These are phyloP conservation scores for Tenebrio molitor DNA, from an alignment of 1,140 invertebrate genomes.

Conservation along the genomic window DNA sequence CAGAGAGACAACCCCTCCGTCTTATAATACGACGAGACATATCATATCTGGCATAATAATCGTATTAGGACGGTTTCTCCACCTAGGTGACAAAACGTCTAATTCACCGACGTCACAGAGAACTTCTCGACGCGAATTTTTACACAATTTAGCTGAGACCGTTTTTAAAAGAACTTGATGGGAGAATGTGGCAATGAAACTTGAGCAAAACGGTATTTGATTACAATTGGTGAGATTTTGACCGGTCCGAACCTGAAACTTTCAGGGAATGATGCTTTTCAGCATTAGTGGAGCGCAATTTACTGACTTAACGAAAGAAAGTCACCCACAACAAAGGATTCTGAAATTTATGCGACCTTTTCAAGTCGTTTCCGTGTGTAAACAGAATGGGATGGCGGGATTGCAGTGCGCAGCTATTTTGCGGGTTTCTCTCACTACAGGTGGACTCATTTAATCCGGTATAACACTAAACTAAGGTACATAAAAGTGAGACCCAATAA, in stretches of 20 bases:
- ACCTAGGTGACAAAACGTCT: neutral
- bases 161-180: no score
- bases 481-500: no score
- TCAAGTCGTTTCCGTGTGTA: slow-evolving; percentile 9
- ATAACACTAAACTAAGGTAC: no score
- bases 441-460: no score
- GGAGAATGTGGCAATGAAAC: slow-evolving; percentile 1
- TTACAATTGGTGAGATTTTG: slow-evolving; percentile 9
- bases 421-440: no score
- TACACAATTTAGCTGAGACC: neutral
- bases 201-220: slow-evolving; percentile 7
- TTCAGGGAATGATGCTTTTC: slow-evolving; percentile 12
- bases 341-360: slow-evolving; percentile 34
- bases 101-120: neutral
- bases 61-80: neutral
- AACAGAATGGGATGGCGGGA: neutral
- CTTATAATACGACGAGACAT: slow-evolving; percentile 6
- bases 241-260: slow-evolving; percentile 16
- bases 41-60: slow-evolving; percentile 21
- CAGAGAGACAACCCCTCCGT: slow-evolving; percentile 4
- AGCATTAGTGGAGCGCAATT: slow-evolving; percentile 27
- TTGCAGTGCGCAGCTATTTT: no score
- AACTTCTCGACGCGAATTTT: no score
- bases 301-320: slow-evolving; percentile 36
- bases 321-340: slow-evolving; percentile 19